Percentiles rank a stretch among this genome's conserved stretches.
Conservation (phyloP, 2,113 vertebrate species). For the Heteronetta atricapilla region DNA sequence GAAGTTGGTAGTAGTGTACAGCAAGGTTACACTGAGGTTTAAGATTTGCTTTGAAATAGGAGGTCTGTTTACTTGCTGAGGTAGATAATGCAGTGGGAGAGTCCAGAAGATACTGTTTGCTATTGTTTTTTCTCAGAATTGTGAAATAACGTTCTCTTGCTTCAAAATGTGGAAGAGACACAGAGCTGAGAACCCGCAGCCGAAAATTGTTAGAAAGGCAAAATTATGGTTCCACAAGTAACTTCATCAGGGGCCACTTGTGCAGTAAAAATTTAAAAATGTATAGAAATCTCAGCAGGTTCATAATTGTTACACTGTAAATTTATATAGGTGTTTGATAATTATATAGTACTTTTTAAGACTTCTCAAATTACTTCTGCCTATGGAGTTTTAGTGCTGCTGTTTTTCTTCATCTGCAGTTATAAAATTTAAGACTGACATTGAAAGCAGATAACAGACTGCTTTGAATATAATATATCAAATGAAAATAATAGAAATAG, state of each 20-base stretch:
- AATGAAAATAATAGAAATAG: conserved; percentile 11
- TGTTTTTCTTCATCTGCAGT: conserved; percentile 48
- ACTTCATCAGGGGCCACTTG: not conserved
- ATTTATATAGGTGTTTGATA: conserved; percentile 34
- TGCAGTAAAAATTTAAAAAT: not conserved
- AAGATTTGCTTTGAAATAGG: not conserved
- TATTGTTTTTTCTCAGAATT: not conserved
- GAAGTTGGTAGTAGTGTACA: not conserved
- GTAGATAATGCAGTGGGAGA: not conserved
- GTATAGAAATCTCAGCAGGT: not conserved
- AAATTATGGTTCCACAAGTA: not conserved
- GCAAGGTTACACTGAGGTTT: not conserved
- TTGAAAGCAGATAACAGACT: too few relatives aligned
- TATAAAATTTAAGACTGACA: not conserved
- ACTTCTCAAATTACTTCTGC: conserved; percentile 30
- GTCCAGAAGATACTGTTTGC: not conserved
- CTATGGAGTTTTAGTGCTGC: conserved; percentile 19
- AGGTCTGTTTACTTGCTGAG: not conserved
- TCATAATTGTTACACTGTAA: not conserved
- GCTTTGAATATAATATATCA: not conserved
- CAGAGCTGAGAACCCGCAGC: not conserved
- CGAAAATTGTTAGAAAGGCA: not conserved
- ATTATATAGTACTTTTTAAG: conserved; percentile 53
- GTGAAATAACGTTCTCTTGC: not conserved
- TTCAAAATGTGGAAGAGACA: not conserved